phyloP scores from a whole-genome alignment of 2,888 invertebrate genomes.

The Oscheius sp. region DNA sequence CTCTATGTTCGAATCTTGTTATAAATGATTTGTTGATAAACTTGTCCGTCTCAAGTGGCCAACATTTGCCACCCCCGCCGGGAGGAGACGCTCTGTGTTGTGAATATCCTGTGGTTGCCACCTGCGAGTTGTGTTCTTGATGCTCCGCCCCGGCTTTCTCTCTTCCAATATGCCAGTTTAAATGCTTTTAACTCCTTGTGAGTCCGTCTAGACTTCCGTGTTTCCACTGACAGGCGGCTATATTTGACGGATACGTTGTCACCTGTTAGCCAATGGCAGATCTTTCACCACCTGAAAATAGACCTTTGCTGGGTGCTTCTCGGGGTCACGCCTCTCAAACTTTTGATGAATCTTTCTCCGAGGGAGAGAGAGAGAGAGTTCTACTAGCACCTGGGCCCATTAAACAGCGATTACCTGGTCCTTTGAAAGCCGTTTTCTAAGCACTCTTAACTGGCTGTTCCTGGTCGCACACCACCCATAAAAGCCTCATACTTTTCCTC shows the following conservation, averaged over 20 bases:
- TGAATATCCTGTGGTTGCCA: constrained; percentile 24
- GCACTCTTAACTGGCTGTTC: too few relatives aligned
- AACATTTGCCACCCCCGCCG: constrained; percentile 16
- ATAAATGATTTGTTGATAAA: not conserved
- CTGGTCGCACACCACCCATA: too few relatives aligned
- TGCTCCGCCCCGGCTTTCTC: constrained; percentile 29
- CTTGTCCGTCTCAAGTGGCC: constrained; percentile 3
- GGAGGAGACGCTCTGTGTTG: not conserved
- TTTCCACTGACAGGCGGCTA: constrained; percentile 2
- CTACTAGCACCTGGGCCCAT: too few relatives aligned
- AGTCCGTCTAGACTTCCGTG: constrained; percentile 13
- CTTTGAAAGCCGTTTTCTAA: too few relatives aligned
- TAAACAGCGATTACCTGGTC: too few relatives aligned
- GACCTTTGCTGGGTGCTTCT: not conserved
- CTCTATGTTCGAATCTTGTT: too few relatives aligned
- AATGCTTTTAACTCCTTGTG: not conserved
- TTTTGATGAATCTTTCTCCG: too few relatives aligned
- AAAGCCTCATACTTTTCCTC: too few relatives aligned
- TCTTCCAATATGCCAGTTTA: not conserved
- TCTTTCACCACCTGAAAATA: constrained; percentile 10
- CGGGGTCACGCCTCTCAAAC: too few relatives aligned
- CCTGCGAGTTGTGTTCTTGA: constrained; percentile 34
- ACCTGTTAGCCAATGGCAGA: constrained; percentile 27
- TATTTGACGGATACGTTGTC: constrained; percentile 19
- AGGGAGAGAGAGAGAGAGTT: too few relatives aligned